Conservation (phyloP, 92 coral and sea anemone species). For the Galaxea fascicularis region DNA sequence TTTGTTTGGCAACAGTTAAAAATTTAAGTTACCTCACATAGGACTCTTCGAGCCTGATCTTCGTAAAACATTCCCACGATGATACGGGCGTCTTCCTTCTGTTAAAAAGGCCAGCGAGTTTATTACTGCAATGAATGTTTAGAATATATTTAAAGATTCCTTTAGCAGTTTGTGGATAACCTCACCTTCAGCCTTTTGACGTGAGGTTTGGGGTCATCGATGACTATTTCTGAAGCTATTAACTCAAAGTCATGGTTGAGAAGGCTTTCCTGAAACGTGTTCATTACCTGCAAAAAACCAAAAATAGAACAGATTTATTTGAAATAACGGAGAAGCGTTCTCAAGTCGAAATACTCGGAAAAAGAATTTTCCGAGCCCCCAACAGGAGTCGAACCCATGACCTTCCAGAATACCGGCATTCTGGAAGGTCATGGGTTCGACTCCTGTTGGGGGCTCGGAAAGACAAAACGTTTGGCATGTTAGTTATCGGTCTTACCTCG, state of each 20-base stretch:
- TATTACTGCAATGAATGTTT: too few relatives aligned
- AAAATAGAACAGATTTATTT: neutral
- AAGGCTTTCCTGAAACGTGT: constrained; percentile 53
- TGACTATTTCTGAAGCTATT: constrained; percentile 62
- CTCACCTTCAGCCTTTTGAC: constrained; percentile 66
- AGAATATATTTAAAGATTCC: too few relatives aligned
- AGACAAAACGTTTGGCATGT: neutral
- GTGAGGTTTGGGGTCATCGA: constrained; percentile 47
- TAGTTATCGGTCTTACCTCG: constrained; percentile 19
- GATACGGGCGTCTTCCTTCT: constrained; percentile 81
- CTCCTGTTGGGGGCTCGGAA: too few relatives aligned
- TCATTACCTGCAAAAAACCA: constrained; percentile 57
- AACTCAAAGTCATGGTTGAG: constrained; percentile 47
- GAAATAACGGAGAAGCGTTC: too few relatives aligned
- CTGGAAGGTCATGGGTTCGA: too few relatives aligned
- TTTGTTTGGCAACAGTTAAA: too few relatives aligned
- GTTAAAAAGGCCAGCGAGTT: neutral
- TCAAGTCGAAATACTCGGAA: too few relatives aligned
- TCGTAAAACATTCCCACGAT: constrained; percentile 73
- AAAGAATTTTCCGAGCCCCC: too few relatives aligned
- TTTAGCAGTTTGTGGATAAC: too few relatives aligned
- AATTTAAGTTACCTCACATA: constrained; percentile 87
- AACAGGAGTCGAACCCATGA: too few relatives aligned
- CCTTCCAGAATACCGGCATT: too few relatives aligned
- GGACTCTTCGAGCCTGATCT: constrained; percentile 67